phyloP scores from a whole-genome alignment of 2,888 invertebrate genomes.

The Ichneumon xanthorius region DNA sequence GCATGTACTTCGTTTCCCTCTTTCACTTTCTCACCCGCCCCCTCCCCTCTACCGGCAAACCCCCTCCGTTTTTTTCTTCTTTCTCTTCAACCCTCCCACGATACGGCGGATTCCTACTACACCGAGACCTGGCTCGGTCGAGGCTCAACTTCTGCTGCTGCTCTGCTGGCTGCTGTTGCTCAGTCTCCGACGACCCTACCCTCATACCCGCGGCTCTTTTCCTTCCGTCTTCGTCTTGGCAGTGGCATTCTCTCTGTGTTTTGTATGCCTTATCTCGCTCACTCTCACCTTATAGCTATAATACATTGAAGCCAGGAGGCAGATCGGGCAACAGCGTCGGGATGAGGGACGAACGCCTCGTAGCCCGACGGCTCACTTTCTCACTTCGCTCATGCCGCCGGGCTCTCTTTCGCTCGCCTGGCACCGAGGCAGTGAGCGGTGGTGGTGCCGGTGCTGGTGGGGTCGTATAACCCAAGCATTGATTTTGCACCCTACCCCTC shows the following conservation, averaged over 20 bases:
- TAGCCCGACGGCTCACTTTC: conserved; percentile 70
- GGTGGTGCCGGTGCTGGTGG: conserved; percentile 16
- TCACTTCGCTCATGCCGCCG: conserved; percentile 68
- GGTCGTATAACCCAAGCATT: conserved; percentile 73
- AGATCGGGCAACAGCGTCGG: conserved; percentile 33
- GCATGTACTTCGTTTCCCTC: conserved; percentile 49
- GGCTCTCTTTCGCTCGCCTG: conserved; percentile 32
- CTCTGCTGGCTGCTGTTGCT: conserved; percentile 26
- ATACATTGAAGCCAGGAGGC: conserved; percentile 14
- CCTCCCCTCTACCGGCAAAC: background rate
- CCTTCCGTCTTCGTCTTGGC: conserved; percentile 18
- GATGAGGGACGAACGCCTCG: conserved; percentile 48
- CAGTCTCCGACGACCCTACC: conserved; percentile 24
- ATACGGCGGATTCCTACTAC: conserved; percentile 28
- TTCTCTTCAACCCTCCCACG: conserved; percentile 38
- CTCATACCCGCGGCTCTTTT: conserved; percentile 32
- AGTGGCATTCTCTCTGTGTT: conserved; percentile 50
- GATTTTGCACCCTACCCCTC: conserved; percentile 74
- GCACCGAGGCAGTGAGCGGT: conserved; percentile 18
- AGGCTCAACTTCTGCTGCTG: conserved; percentile 4
- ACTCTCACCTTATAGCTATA: conserved; percentile 5
- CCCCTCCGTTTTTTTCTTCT: conserved; percentile 1
- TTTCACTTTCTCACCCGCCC: conserved; percentile 47
- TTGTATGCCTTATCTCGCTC: conserved; percentile 33
- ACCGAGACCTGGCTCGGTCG: conserved; percentile 21